phyloP scores from a whole-genome alignment of 2,113 vertebrate species.

The Clarias magur region DNA sequence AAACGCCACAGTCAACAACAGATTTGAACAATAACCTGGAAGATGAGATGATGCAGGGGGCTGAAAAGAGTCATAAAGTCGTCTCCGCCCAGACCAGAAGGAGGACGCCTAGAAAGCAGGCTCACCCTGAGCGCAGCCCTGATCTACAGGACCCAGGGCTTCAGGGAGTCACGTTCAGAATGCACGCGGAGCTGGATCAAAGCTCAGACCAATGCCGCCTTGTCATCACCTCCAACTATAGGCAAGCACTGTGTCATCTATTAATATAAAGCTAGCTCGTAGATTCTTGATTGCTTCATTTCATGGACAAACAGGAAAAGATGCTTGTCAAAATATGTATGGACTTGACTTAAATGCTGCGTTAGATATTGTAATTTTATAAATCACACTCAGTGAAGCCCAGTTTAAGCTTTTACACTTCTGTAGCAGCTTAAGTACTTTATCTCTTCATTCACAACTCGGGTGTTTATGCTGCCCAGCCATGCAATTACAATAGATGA shows the following conservation, averaged over 20 bases:
- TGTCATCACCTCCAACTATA: conserved; percentile 77
- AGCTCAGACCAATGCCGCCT: conserved; percentile 71
- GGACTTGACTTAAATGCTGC: not conserved
- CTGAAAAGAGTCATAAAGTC: not conserved
- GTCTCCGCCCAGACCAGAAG: not conserved
- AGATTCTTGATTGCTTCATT: too few relatives aligned
- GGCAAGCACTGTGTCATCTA: conserved; percentile 63
- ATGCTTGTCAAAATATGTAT: too few relatives aligned
- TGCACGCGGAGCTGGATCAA: conserved; percentile 69
- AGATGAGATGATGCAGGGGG: not conserved
- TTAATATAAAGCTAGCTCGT: too few relatives aligned
- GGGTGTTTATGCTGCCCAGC: not conserved
- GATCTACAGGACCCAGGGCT: conserved; percentile 76
- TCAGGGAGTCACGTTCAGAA: conserved; percentile 79
- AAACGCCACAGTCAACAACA: conserved; percentile 8
- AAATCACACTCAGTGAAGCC: too few relatives aligned
- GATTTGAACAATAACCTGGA: conserved; percentile 48
- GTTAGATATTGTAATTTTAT: too few relatives aligned
- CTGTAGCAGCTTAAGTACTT: not conserved
- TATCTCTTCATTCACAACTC: not conserved
- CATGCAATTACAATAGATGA: not conserved
- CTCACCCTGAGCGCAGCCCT: conserved; percentile 69
- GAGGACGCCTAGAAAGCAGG: conserved; percentile 78
- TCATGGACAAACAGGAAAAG: too few relatives aligned
- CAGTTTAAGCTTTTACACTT: not conserved